phyloP scores from a whole-genome alignment of 1,140 invertebrate species.

The Halyomorpha halys region DNA sequence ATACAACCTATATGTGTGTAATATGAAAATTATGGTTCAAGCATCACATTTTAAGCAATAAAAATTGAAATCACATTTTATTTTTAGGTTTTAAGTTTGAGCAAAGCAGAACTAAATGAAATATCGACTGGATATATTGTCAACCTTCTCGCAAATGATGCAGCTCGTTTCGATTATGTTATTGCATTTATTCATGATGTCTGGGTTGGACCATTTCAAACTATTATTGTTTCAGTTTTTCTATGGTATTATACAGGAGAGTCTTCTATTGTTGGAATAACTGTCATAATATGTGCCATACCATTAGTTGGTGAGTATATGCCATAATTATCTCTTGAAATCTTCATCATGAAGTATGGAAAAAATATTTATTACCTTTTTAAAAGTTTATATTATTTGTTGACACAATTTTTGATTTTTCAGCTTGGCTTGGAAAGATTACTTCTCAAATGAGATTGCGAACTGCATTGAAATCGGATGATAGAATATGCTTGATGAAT shows the following conservation, averaged over 20 bases:
- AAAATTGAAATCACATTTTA: too few relatives aligned
- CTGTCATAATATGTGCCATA: conserved; percentile 46
- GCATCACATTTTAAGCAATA: too few relatives aligned
- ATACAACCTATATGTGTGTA: too few relatives aligned
- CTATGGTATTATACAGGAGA: conserved; percentile 61
- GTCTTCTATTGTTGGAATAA: conserved; percentile 66
- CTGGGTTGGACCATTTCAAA: conserved; percentile 61
- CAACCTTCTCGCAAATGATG: conserved; percentile 56
- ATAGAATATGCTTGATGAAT: conserved; percentile 70
- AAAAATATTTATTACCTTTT: too few relatives aligned
- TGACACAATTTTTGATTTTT: not conserved
- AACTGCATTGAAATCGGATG: conserved; percentile 61
- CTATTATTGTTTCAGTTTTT: conserved; percentile 60
- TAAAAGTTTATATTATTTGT: too few relatives aligned
- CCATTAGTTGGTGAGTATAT: not conserved
- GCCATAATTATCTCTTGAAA: not conserved
- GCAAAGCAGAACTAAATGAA: conserved; percentile 40
- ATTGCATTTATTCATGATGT: conserved; percentile 37
- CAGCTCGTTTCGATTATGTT: conserved; percentile 37
- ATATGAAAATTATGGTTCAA: too few relatives aligned
- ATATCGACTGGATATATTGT: conserved; percentile 50
- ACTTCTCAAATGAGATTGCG: conserved; percentile 50
- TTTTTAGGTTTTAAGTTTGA: conserved; percentile 32
- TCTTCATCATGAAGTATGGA: not conserved
- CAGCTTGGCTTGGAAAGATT: conserved; percentile 40